A percentile compares a stretch with the other conserved stretches of the same genome.
Conservation (phyloP, 2,888 invertebrate genomes). For the Drosophila longiperda region DNA sequence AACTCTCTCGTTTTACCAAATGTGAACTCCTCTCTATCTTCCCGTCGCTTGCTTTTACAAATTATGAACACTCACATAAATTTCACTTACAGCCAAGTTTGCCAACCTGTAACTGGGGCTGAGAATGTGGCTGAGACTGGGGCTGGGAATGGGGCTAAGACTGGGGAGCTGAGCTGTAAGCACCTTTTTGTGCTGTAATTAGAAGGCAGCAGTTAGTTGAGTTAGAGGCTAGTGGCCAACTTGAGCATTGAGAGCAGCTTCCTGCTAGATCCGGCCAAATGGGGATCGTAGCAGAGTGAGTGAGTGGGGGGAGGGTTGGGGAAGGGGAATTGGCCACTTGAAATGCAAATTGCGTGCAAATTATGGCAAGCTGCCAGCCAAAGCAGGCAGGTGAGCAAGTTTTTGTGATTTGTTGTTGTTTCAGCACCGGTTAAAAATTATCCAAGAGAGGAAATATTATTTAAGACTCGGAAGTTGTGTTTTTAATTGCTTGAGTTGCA, state of each 20-base stretch:
- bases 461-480: conserved; percentile 59
- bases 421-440: conserved; percentile 30
- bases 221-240: conserved; percentile 60
- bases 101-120: conserved; percentile 22
- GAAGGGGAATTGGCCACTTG: conserved; percentile 86
- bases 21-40: conserved; percentile 5
- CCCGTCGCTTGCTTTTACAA: conserved; percentile 55
- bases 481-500: conserved; percentile 63
- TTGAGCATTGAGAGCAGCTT: conserved; percentile 41
- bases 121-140: conserved; percentile 18
- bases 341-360: conserved; percentile 87
- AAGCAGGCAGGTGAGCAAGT: conserved; percentile 65
- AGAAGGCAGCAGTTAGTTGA: conserved; percentile 64
- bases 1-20: conserved; percentile 15
- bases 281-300: background rate
- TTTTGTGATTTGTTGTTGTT: conserved; percentile 48
- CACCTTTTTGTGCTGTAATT: conserved; percentile 73
- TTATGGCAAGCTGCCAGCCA: conserved; percentile 86
- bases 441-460: conserved; percentile 61
- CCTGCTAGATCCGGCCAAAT: conserved; percentile 7
- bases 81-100: conserved; percentile 66
- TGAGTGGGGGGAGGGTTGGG: no score
- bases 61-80: conserved; percentile 77
- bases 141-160: conserved; percentile 19
- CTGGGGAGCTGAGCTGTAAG: conserved; percentile 45